Conservation (phyloP, 2,113 vertebrate genomes). For the Perca fluviatilis region DNA sequence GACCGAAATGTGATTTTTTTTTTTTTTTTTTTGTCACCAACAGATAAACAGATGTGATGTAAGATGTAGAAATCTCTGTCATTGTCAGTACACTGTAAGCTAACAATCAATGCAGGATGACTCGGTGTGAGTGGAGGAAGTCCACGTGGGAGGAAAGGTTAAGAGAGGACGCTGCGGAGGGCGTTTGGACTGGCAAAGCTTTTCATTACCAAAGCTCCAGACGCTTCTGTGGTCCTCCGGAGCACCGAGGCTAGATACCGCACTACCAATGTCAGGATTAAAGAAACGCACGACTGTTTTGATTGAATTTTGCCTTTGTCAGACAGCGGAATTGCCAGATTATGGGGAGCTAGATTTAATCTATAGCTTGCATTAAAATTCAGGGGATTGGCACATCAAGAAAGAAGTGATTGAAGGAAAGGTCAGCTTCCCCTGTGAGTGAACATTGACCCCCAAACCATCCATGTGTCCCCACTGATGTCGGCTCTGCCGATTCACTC, state of each 20-base stretch:
- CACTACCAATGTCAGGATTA: background rate
- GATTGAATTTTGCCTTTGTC: slow-evolving; percentile 3
- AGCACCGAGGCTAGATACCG: background rate
- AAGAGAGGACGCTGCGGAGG: slow-evolving; percentile 37
- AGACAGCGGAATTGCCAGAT: background rate
- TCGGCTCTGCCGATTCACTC: background rate
- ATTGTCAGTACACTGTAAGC: slow-evolving; percentile 2
- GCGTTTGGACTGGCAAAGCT: slow-evolving; percentile 18
- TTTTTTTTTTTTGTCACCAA: background rate
- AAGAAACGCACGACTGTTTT: background rate
- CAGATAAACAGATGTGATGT: slow-evolving; percentile 21
- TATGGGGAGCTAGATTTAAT: background rate
- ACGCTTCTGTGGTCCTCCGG: background rate
- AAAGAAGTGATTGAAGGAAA: slow-evolving; percentile 16
- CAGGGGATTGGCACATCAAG: background rate
- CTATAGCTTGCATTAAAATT: background rate
- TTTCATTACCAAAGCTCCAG: slow-evolving; percentile 40
- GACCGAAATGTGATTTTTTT: background rate
- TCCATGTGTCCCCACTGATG: background rate
- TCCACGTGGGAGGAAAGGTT: slow-evolving; percentile 47
- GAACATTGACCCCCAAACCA: background rate
- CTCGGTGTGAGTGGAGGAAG: slow-evolving; percentile 29
- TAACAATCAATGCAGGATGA: slow-evolving; percentile 41
- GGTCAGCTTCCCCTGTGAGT: background rate
- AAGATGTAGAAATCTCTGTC: slow-evolving; percentile 16